Evolutionary conservation across 2,113 vertebrate genomes (phyloP).

Genomic region (Pygoscelis adeliae): DNA sequence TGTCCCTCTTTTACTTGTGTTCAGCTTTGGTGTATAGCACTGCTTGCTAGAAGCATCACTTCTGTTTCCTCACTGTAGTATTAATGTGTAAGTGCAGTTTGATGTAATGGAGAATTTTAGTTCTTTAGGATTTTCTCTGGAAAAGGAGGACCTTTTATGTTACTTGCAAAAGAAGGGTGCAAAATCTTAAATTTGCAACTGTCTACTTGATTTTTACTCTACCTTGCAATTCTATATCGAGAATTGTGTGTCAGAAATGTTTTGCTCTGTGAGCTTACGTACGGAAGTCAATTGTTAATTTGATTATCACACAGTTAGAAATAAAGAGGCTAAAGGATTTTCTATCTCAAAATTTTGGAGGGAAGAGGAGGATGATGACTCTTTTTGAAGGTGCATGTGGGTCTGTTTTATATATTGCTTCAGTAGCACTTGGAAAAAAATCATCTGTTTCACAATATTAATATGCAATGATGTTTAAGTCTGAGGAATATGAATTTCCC

Average conservation of each 20-base stretch:
- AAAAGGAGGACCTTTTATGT: neutral
- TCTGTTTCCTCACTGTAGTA: neutral
- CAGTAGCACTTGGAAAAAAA: neutral
- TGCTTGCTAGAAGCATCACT: neutral
- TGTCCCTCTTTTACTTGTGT: neutral
- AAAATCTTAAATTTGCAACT: neutral
- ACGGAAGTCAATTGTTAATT: neutral
- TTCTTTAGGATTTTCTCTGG: neutral
- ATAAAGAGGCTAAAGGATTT: neutral
- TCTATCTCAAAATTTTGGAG: neutral
- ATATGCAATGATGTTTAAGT: neutral
- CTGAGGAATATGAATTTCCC: neutral
- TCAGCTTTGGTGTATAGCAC: neutral
- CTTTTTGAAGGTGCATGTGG: neutral
- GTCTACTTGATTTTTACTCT: neutral
- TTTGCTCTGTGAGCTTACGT: neutral
- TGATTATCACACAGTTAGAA: neutral
- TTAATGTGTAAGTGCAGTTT: neutral
- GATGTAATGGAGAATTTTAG: neutral
- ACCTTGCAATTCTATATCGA: neutral
- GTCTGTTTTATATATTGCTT: neutral
- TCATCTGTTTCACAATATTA: neutral
- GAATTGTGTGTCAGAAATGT: neutral
- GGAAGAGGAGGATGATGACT: neutral
- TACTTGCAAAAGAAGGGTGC: neutral